These are phyloP conservation scores for Tiaroga cobitis DNA, from an alignment of 2,797 vertebrate species.

Conservation along the genomic window DNA sequence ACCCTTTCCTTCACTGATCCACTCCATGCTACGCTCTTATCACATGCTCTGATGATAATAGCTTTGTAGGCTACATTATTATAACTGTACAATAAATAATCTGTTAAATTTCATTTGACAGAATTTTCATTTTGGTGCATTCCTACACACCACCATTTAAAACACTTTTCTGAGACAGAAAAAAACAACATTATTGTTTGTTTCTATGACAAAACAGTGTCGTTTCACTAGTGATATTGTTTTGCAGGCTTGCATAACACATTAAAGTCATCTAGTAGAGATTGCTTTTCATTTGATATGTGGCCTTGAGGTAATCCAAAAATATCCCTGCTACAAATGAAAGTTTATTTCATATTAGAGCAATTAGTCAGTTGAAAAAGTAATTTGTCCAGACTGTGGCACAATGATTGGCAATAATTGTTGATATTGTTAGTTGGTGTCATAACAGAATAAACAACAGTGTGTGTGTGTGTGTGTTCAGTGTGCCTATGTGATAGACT, in stretches of 20 bases:
- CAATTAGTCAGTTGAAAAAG: background rate
- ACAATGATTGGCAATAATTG: slow-evolving; percentile 30
- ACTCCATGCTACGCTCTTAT: too few species aligned
- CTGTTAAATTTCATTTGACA: too few species aligned
- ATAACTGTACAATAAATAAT: too few species aligned
- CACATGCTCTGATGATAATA: too few species aligned
- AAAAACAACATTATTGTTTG: background rate
- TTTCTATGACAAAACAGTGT: background rate
- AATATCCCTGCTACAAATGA: background rate
- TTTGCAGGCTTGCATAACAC: background rate
- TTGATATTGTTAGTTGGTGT: slow-evolving; percentile 28
- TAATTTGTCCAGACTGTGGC: slow-evolving; percentile 2
- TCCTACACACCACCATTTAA: background rate
- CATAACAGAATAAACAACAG: slow-evolving; percentile 13
- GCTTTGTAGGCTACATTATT: too few species aligned
- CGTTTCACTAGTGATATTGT: background rate
- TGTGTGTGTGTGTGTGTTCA: background rate
- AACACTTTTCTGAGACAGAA: background rate
- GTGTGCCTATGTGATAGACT: background rate
- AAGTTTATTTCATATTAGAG: background rate
- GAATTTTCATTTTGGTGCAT: too few species aligned
- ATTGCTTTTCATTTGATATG: background rate
- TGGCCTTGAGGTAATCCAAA: background rate
- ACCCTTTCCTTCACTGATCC: too few species aligned
- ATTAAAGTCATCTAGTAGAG: background rate